Evolutionary conservation across 2,797 vertebrate genomes (phyloP).

Genomic region (Brachyrhaphis roseni): DNA sequence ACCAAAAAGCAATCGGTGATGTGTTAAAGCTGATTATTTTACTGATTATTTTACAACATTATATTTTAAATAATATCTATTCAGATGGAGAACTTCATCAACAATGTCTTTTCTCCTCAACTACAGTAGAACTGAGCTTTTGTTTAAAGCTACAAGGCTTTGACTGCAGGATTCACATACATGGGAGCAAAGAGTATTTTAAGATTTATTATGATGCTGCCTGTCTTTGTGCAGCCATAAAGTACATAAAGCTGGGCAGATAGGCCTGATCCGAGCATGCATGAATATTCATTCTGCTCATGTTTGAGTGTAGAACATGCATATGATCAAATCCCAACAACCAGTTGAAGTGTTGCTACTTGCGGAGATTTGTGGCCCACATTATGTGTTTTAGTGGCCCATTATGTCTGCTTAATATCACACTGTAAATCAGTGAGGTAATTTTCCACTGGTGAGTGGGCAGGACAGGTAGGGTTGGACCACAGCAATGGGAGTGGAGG

Average conservation of each 20-base stretch:
- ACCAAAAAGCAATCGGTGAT: background rate
- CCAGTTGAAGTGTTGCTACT: slow-evolving; percentile 58
- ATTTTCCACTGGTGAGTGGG: slow-evolving; percentile 68
- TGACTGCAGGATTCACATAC: background rate
- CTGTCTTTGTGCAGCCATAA: background rate
- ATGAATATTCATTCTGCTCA: slow-evolving; percentile 44
- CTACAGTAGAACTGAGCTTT: background rate
- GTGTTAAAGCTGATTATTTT: background rate
- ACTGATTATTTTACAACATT: background rate
- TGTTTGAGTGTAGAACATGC: slow-evolving; percentile 42
- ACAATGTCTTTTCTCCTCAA: background rate
- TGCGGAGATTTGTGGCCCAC: slow-evolving; percentile 69
- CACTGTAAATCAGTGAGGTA: slow-evolving; percentile 73
- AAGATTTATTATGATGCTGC: slow-evolving; percentile 16
- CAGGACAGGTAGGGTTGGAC: slow-evolving; percentile 67
- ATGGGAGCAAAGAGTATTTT: background rate
- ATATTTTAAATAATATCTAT: background rate
- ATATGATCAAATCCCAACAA: slow-evolving; percentile 63
- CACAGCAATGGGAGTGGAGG: slow-evolving; percentile 16
- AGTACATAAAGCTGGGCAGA: slow-evolving; percentile 1
- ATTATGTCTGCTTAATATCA: slow-evolving; percentile 75
- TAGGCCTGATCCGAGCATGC: background rate
- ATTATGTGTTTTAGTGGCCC: slow-evolving; percentile 72
- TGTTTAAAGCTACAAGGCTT: background rate
- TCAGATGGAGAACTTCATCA: background rate